These are phyloP conservation scores for Carduelis carduelis DNA, from an alignment of 2,797 vertebrate species.

Conservation along the genomic window DNA sequence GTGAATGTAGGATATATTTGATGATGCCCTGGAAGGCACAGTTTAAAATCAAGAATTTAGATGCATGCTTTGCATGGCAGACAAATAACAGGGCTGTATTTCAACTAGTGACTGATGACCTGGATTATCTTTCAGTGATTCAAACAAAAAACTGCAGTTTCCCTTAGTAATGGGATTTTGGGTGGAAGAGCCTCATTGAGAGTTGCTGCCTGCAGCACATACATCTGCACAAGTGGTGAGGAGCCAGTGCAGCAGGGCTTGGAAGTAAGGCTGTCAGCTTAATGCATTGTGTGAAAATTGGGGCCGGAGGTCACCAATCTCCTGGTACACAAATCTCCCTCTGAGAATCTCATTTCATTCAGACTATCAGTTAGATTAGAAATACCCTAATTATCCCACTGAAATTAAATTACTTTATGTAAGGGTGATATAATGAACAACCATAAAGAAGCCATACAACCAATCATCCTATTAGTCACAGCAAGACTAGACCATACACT, in stretches of 20 bases:
- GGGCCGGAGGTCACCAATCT: conserved; percentile 80
- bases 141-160: conserved; percentile 32
- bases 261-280: conserved; percentile 73
- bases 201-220: neutral
- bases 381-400: conserved; percentile 83
- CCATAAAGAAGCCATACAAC: conserved; percentile 80
- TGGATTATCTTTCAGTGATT: neutral
- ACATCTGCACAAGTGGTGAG: conserved; percentile 31
- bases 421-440: conserved; percentile 83
- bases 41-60: neutral
- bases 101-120: neutral
- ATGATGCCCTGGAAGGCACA: neutral
- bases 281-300: conserved; percentile 80
- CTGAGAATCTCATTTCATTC: conserved; percentile 82
- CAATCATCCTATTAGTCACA: conserved; percentile 85
- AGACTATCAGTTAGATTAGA: conserved; percentile 84
- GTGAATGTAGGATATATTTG: neutral
- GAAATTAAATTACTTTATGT: conserved; percentile 85
- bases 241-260: conserved; percentile 59
- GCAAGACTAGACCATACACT: conserved; percentile 73
- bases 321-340: conserved; percentile 80
- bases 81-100: neutral
- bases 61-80: neutral
- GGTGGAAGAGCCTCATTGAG: conserved; percentile 24
- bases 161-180: conserved; percentile 22